phyloP scores from a whole-genome alignment of 2,797 vertebrate species.

The Scomberomorus guttatus region DNA sequence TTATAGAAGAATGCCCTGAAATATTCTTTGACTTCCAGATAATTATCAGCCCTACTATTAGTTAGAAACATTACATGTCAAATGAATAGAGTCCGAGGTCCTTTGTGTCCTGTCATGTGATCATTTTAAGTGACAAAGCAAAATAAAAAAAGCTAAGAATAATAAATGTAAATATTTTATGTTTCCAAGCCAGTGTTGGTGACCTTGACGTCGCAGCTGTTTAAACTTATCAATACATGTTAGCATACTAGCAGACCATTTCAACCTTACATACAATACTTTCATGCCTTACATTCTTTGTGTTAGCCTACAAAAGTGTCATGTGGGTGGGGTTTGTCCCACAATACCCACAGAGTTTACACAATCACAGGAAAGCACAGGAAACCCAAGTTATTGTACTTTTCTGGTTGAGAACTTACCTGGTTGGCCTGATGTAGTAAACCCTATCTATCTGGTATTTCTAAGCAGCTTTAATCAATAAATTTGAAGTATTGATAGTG shows the following conservation, averaged over 20 bases:
- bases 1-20: not conserved
- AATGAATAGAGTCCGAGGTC: not conserved
- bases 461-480: not conserved
- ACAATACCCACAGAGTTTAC: slow-evolving; percentile 31
- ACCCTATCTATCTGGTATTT: too few species aligned
- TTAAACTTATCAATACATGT: not conserved
- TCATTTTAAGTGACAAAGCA: not conserved
- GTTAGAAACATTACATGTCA: too few species aligned
- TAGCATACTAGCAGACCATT: not conserved
- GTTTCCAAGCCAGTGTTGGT: not conserved
- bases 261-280: not conserved
- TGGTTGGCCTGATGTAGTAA: not conserved
- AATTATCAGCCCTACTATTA: not conserved
- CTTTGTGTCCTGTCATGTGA: not conserved
- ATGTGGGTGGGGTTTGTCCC: slow-evolving; percentile 62
- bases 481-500: not conserved
- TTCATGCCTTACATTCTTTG: slow-evolving; percentile 35
- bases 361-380: slow-evolving; percentile 33
- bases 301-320: slow-evolving; percentile 34
- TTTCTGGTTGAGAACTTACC: not conserved
- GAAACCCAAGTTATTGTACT: not conserved
- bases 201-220: not conserved
- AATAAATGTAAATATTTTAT: not conserved
- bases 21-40: not conserved
- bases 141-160: not conserved